Base-by-base conservation (phyloP, 2,113 vertebrate genomes). In the Kryptolebias marmoratus region DNA sequence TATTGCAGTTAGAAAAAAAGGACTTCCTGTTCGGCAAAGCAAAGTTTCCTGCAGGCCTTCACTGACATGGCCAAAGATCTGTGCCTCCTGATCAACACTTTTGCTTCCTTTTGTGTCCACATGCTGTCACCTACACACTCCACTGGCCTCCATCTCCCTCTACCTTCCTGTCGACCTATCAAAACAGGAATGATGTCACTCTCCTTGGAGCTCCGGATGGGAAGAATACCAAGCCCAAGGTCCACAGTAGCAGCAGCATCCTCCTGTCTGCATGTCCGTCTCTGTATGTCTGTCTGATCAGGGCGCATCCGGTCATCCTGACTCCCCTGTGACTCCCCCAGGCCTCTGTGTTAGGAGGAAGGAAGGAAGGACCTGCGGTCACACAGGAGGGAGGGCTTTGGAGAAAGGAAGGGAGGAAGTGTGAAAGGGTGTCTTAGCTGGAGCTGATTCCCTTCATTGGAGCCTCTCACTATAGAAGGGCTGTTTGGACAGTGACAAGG, bases 401-500 rank as follows among this genome's bases (percentile, higher is more conserved):
- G 80, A 79, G 86, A 83, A 82, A 86, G 70, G 80, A 79, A 86
- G 86, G 87, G 89, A 89, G 91, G 90, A 93, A 91, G 86, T 78
- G 77, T 87, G 82, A 87, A 76, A 91, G 90, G 86, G 85, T 88
- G 87, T 87, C 91, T 88, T 90, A 86, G 91, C 87, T 91, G 90
- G 88, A 90, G 86, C 74, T 75, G 75, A 91, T 92, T 83, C 83
- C 80, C 86, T 87, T 76, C 81, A 86, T 56, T 82, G 82, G 80
- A 87, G 79, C 83, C 79, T 81, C 82, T 87, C 80, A 87, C 85
- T 89, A 86, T 72, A 87, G 89, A 88, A 67, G 61, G 58, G 39
- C 79, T 90, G 88, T 86, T 92, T 89, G 87, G 79, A 88, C 73
- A 83, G 77, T 79, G 75, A 84, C 88, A 86, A 76, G 82, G 73